Percentiles rank a stretch among this genome's conserved stretches.
Conservation (phyloP, 2,888 invertebrate genomes). For the Chrysotoxum bicinctum region DNA sequence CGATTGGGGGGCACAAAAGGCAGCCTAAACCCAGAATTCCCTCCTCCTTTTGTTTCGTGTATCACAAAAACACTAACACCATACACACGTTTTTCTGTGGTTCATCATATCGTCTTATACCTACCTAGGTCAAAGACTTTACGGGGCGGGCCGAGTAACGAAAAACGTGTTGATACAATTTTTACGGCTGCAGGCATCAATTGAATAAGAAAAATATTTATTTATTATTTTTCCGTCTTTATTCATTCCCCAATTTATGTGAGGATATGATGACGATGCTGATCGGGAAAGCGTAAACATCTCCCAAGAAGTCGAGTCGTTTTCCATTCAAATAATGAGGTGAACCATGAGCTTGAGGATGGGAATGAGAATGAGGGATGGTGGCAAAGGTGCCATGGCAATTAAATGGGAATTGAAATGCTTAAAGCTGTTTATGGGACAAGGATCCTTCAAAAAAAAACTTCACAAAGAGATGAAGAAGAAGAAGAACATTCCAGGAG, state of each 20-base stretch:
- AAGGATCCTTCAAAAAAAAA: background rate
- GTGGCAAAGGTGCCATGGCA: conserved; percentile 33
- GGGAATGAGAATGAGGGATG: background rate
- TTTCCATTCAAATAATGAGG: conserved; percentile 17
- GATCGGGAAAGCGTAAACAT: conserved; percentile 58
- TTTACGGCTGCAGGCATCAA: conserved; percentile 71
- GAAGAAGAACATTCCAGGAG: background rate
- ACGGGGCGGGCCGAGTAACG: conserved; percentile 18
- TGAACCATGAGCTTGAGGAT: conserved; percentile 3
- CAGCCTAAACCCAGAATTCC: no score
- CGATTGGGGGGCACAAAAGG: conserved; percentile 53
- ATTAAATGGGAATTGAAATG: conserved; percentile 54
- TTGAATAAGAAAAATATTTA: conserved; percentile 59
- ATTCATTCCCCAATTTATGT: conserved; percentile 56
- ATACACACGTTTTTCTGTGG: background rate
- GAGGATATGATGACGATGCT: conserved; percentile 28
- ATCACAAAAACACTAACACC: background rate
- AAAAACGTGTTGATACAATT: conserved; percentile 66
- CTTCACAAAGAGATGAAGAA: background rate
- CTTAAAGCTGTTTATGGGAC: conserved; percentile 40
- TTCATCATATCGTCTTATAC: background rate
- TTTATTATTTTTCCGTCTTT: conserved; percentile 27
- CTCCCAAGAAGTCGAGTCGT: conserved; percentile 34
- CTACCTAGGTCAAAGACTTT: conserved; percentile 47
- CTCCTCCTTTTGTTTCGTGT: background rate